Base-by-base conservation (phyloP, 2,888 invertebrate species). In the Cabera pusaria region DNA sequence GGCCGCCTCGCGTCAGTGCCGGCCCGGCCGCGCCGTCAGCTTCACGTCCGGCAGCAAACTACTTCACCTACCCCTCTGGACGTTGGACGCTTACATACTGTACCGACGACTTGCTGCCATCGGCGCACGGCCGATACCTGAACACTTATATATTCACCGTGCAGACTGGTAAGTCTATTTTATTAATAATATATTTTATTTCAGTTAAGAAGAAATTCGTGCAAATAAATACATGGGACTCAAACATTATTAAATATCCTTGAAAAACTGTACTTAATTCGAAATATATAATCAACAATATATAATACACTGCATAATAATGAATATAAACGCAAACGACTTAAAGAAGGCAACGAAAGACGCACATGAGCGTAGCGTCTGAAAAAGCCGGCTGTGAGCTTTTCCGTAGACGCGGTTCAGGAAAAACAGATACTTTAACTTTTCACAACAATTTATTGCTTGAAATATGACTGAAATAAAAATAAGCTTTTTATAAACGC, bases 1-100 rank as follows among this genome's bases (percentile, higher is more conserved):
- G 56, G 60, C 63, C 68, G 68, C 67, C 67, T 64, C 79, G 82
- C 84, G 81, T 84, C 86, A 88, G 88, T 88, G 88, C 88, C 88
- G 88, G 87, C 85, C 85, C 84, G 85, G 86, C 87, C 88, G 88
- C 82, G 88, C 86, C 86, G 73, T 70, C 68, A 79, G 75, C 70
- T 79, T 67, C 79, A 88, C 88, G 88, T 74, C 74, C 79, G 71
- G 70, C 67, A 64, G 66, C 62, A 52, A 52, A 55, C n/a, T n/a
- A n/a, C n/a, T n/a, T n/a, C 57, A 54, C 32, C 23, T 39, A 25
- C 20, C 23, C 11, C 9, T 75, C 76, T 83, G 80, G 73, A 65
- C 49, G 60, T 36, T 58, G 35, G 35, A 35, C 41, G n/a, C n/a
- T n/a, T n/a, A 21, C 26, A 55, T 50, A 59, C 64, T 69, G 59